Evolutionary conservation across 2,797 vertebrate genomes (phyloP), one percentile per base, ranked within the genome.

Genomic region (Triplophysa yarkandensis): DNA sequence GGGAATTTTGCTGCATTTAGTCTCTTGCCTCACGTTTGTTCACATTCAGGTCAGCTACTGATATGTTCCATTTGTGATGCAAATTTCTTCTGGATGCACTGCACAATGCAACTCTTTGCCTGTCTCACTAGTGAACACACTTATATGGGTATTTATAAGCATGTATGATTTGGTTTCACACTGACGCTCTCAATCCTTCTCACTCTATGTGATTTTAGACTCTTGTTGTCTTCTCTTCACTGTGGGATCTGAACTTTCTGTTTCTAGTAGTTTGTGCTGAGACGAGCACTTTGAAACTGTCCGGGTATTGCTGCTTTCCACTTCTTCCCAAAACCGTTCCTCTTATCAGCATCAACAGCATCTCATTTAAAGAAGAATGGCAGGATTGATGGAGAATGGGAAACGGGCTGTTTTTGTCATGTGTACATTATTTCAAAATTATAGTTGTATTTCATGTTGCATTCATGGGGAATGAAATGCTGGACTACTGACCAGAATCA

Each of bases 201-300:
- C 36, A 64, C 48, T 30, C 58, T 19, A 46, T 64, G 71, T 74
- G 52, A 65, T 32, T 67, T 66, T 50, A 66, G 72, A 52, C 52
- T 58, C 50, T 55, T 55, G 71, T 50, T 62, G 7, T 50, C 30
- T 61, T 65, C 43, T 75, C 54, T 75, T 63, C 63, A 66, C 63
- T 58, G 48, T 64, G 71, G 71, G 61, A 55, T 81, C 89, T 88
- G 87, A 90, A 85, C 87, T 84, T 67, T 55, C 73, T 75, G 54
- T 68, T 60, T 68, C 55, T 65, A 58, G n/a, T 61, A 43, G 62
- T 66, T 57, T 0, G 71, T 74, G 50, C 60, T 57, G 50, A 74
- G 62, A 36, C 32, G 39, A 44, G 23, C 89, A 90, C 89, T 88
- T 87, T 83, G 87, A 88, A 89, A 87, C 84, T 55, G 85, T 83